Conservation (phyloP, 2,113 vertebrate species). For the Neopipo cinnamomea region DNA sequence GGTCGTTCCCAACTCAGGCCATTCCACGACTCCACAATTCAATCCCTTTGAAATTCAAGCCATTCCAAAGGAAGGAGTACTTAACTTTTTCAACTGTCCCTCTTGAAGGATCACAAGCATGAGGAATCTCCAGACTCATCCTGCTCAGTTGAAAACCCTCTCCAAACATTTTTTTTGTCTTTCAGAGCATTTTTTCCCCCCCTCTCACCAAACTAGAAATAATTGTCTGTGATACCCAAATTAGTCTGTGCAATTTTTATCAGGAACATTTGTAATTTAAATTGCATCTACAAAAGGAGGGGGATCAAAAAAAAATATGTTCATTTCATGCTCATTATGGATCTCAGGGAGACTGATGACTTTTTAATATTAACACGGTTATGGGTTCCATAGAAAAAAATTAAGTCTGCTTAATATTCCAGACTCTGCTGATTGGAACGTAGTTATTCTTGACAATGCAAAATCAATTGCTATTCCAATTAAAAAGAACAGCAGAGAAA, state of each 20-base stretch:
- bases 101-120: neutral
- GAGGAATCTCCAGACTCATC: neutral
- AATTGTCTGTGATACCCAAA: constrained; percentile 49
- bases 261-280: constrained; percentile 68
- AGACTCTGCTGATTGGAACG: constrained; percentile 35
- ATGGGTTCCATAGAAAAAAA: constrained; percentile 23
- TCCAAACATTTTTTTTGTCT: neutral
- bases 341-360: constrained; percentile 49
- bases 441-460: constrained; percentile 38
- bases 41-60: neutral
- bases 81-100: neutral
- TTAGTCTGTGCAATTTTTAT: constrained; percentile 54
- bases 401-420: constrained; percentile 49
- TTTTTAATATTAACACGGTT: constrained; percentile 66
- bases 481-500: constrained; percentile 26
- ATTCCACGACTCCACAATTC: neutral
- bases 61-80: neutral
- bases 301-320: neutral
- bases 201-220: neutral
- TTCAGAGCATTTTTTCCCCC: neutral
- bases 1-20: neutral
- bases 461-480: constrained; percentile 54
- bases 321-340: constrained; percentile 68
- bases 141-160: neutral
- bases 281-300: constrained; percentile 40